Conservation (phyloP, 30 jellyfish, hydroid and myxozoan genomes). For the Cassiopea andromeda region DNA sequence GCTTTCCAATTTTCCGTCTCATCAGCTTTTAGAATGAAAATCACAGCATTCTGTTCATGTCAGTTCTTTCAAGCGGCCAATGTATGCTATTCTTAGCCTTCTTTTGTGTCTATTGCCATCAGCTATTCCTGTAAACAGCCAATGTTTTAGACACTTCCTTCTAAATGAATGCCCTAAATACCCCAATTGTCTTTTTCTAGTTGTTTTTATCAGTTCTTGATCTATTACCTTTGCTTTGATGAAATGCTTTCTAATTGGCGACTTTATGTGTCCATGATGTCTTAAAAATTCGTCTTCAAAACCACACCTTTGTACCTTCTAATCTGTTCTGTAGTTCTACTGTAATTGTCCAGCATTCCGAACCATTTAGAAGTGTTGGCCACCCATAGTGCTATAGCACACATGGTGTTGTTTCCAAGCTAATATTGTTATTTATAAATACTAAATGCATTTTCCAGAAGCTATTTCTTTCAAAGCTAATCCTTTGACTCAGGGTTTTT, state of each 20-base stretch:
- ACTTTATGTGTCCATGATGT: constrained; percentile 3
- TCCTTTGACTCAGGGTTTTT: no score
- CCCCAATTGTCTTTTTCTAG: constrained; percentile 1
- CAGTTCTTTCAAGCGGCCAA: neutral
- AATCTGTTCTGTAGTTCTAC: constrained; percentile 6
- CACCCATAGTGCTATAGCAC: neutral
- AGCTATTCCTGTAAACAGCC: neutral
- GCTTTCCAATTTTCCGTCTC: neutral
- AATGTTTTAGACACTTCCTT: neutral
- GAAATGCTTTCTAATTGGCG: neutral
- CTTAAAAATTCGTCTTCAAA: constrained; percentile 15
- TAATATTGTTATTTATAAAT: neutral
- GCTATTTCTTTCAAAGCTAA: neutral
- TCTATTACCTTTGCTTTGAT: neutral
- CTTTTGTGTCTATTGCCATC: neutral
- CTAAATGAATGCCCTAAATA: neutral
- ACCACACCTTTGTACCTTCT: constrained; percentile 16
- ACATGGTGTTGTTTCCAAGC: neutral
- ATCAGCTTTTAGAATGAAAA: constrained; percentile 3
- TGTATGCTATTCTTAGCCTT: neutral
- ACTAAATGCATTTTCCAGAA: neutral
- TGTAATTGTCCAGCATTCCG: constrained; percentile 1
- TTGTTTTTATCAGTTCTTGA: neutral
- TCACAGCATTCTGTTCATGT: constrained; percentile 10
- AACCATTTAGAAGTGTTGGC: neutral